A percentile compares a stretch with the other conserved stretches of the same genome.
Evolutionary conservation across 2,888 invertebrate species (phyloP).

Genomic region (Coelinius sp.): DNA sequence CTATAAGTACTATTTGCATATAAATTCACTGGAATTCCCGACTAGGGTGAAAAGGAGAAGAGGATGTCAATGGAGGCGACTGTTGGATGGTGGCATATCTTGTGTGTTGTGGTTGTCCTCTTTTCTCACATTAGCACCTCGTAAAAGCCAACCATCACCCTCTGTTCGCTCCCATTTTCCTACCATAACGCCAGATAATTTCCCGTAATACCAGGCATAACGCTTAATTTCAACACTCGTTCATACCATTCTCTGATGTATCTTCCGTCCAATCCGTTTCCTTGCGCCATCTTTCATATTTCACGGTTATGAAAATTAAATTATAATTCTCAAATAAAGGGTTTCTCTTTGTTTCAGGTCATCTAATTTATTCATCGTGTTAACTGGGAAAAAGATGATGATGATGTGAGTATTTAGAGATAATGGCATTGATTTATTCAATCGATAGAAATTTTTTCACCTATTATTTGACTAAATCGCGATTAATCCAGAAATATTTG

Average conservation of each 20-base stretch:
- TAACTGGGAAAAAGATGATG: not conserved
- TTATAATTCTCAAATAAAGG: not conserved
- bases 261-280: not conserved
- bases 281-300: not conserved
- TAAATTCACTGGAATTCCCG: constrained; percentile 45
- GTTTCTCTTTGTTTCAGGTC: constrained; percentile 50
- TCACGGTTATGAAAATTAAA: not conserved
- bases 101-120: not conserved
- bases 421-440: not conserved
- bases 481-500: not conserved
- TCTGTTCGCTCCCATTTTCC: constrained; percentile 30
- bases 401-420: constrained; percentile 12
- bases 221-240: constrained; percentile 54
- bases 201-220: constrained; percentile 55
- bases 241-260: not conserved
- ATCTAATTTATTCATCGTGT: constrained; percentile 8
- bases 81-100: not conserved
- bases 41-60: constrained; percentile 8
- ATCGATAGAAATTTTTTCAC: not conserved
- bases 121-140: constrained; percentile 30
- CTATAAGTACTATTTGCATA: constrained; percentile 42
- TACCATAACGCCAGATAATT: constrained; percentile 57
- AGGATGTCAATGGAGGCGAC: not conserved
- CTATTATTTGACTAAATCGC: not conserved
- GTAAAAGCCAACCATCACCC: constrained; percentile 47